Conservation (phyloP, 2,113 vertebrate genomes). For the Tiliqua scincoides region DNA sequence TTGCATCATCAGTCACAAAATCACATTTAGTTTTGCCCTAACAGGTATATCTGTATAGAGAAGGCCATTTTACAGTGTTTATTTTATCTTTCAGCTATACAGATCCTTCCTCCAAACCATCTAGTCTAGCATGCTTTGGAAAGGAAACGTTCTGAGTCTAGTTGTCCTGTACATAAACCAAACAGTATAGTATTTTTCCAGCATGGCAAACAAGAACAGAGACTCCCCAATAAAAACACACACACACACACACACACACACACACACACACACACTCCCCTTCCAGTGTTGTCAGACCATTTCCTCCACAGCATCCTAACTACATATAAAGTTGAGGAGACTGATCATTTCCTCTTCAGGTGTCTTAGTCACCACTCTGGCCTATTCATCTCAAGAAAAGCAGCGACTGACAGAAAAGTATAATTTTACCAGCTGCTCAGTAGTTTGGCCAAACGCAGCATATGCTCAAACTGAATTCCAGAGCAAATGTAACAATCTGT, state of each 20-base stretch:
- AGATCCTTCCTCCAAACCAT: not conserved
- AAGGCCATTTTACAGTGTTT: not conserved
- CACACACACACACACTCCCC: not conserved
- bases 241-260: not conserved
- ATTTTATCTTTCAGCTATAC: not conserved
- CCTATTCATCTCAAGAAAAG: not conserved
- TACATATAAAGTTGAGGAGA: slow-evolving; percentile 2
- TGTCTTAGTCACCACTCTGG: not conserved
- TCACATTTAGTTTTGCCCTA: not conserved
- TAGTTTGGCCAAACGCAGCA: not conserved
- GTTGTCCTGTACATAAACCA: not conserved
- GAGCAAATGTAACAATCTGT: not conserved
- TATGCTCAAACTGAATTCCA: slow-evolving; percentile 14
- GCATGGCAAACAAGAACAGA: not conserved
- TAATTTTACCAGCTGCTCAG: not conserved
- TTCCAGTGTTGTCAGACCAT: not conserved
- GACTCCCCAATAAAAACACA: not conserved
- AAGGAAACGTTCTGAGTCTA: slow-evolving; percentile 8
- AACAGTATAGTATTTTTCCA: not conserved
- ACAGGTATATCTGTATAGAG: too few species aligned
- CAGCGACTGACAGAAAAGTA: not conserved
- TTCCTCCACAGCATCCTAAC: not conserved
- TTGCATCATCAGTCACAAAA: too few species aligned
- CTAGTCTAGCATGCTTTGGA: not conserved
- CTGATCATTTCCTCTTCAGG: slow-evolving; percentile 13